phyloP scores from a whole-genome alignment of 2,888 invertebrate species.

The Noctua janthe region DNA sequence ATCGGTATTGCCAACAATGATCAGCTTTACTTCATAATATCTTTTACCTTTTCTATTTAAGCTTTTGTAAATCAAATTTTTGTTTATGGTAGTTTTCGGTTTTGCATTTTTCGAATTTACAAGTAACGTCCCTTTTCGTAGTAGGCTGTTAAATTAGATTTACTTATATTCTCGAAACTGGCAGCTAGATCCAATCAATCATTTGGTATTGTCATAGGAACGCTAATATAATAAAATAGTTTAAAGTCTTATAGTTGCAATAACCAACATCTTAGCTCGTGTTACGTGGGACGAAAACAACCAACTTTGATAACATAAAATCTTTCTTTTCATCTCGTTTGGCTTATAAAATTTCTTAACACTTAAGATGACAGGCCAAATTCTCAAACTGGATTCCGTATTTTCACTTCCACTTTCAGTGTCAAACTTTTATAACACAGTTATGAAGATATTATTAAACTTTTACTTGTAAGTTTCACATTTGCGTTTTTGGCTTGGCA shows the following conservation, averaged over 20 bases:
- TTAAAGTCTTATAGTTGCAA: not conserved
- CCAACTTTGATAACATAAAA: conserved; percentile 18
- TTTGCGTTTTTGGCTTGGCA: conserved; percentile 1
- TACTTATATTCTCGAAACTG: not conserved
- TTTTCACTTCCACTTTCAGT: conserved; percentile 67
- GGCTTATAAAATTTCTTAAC: conserved; percentile 38
- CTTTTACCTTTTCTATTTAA: not conserved
- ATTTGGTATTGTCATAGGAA: not conserved
- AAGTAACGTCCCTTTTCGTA: not conserved
- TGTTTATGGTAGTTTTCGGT: not conserved
- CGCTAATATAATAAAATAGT: not conserved
- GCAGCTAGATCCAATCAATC: not conserved
- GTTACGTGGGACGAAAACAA: conserved; percentile 1
- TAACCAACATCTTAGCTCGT: not conserved
- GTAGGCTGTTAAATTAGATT: not conserved
- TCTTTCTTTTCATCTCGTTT: conserved; percentile 14
- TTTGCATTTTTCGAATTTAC: not conserved
- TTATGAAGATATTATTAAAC: conserved; percentile 45
- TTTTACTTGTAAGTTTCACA: conserved; percentile 53
- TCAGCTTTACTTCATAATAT: not conserved
- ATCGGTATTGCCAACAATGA: too few relatives aligned
- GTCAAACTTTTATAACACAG: conserved; percentile 50
- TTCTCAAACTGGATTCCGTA: conserved; percentile 60
- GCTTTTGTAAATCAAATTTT: not conserved
- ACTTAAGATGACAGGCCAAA: conserved; percentile 35